Conservation (phyloP, 92 coral and sea anemone genomes). For the Anthopleura xanthogrammica region DNA sequence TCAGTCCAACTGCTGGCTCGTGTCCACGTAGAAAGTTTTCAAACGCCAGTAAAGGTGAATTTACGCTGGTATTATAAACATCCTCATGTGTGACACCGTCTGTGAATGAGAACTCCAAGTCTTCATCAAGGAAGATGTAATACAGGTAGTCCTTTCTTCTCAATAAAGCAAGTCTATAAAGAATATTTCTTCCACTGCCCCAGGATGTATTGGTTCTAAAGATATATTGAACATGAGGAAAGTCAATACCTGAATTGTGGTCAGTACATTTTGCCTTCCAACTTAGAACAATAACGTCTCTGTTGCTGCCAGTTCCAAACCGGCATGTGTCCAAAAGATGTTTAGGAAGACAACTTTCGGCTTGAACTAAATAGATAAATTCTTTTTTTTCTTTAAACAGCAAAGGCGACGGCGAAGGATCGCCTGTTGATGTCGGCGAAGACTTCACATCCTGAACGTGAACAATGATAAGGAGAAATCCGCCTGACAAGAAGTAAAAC, state of each 20-base stretch:
- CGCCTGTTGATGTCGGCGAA: background rate
- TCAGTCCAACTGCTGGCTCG: constrained; percentile 84
- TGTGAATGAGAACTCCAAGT: constrained; percentile 70
- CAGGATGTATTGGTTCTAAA: constrained; percentile 64
- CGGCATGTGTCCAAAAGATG: constrained; percentile 46
- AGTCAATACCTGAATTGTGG: constrained; percentile 5
- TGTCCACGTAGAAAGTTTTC: constrained; percentile 70
- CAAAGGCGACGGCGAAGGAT: background rate
- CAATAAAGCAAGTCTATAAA: constrained; percentile 53
- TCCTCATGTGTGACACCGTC: constrained; percentile 37
- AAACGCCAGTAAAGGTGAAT: constrained; percentile 62
- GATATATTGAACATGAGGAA: constrained; percentile 52
- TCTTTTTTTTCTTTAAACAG: constrained; percentile 3
- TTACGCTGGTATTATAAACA: constrained; percentile 14
- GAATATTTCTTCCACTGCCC: constrained; percentile 80
- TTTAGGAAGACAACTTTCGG: constrained; percentile 73
- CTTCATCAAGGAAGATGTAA: constrained; percentile 83
- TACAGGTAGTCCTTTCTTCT: constrained; percentile 59
- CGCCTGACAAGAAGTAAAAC: constrained; percentile 8
- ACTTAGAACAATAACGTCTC: constrained; percentile 73
- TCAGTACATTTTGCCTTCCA: constrained; percentile 69
- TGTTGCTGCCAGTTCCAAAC: constrained; percentile 42
- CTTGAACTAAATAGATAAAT: constrained; percentile 76
- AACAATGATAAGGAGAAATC: constrained; percentile 11
- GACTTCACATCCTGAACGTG: constrained; percentile 29